phyloP scores from a whole-genome alignment of 1,140 invertebrate genomes.

The Drosophila eugracilis region DNA sequence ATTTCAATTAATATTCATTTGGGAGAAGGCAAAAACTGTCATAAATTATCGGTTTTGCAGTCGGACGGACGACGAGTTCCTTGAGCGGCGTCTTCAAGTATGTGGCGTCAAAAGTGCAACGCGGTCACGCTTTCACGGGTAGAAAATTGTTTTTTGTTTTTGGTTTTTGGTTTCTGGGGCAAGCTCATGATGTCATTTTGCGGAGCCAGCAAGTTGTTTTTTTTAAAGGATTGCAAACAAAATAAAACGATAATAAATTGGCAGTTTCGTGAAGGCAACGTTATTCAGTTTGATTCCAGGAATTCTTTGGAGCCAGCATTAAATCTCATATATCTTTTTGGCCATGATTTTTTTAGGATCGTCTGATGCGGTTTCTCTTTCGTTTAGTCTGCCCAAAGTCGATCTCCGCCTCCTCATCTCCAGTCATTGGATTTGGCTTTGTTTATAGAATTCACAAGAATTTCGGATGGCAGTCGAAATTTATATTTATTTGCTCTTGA shows the following conservation, averaged over 20 bases:
- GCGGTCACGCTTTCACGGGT: constrained; percentile 57
- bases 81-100: constrained; percentile 62
- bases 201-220: background rate
- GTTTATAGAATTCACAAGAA: constrained; percentile 32
- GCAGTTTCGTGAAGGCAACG: constrained; percentile 36
- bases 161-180: no score
- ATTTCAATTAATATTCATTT: constrained; percentile 77
- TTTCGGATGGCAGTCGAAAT: constrained; percentile 8
- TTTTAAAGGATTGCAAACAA: constrained; percentile 28
- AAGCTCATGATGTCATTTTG: constrained; percentile 63
- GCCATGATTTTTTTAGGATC: constrained; percentile 18
- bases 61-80: constrained; percentile 40
- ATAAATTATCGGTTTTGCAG: constrained; percentile 55
- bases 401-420: background rate
- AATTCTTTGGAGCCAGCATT: constrained; percentile 43
- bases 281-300: constrained; percentile 63
- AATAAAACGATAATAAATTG: constrained; percentile 55
- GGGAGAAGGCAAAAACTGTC: constrained; percentile 61
- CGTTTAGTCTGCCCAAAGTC: background rate
- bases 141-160: constrained; percentile 20
- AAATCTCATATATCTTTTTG: constrained; percentile 39
- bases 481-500: constrained; percentile 15
- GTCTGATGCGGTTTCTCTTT: constrained; percentile 31
- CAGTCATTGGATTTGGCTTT: constrained; percentile 10
- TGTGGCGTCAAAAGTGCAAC: constrained; percentile 42